Conservation (phyloP, 2,113 vertebrate genomes). For the Aptenodytes patagonicus region DNA sequence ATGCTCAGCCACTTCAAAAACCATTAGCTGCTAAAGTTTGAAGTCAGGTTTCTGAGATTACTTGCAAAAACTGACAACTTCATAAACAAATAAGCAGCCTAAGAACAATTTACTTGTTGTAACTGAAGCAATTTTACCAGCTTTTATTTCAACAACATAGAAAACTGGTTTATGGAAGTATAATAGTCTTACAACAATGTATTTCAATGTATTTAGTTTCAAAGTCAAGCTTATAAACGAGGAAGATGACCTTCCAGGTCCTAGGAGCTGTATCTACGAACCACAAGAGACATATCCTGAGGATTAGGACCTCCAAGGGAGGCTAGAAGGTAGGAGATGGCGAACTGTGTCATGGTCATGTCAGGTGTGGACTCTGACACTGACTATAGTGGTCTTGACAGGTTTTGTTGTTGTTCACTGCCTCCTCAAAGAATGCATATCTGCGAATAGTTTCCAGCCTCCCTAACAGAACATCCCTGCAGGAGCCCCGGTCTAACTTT, state of each 20-base stretch:
- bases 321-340: background rate
- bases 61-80: background rate
- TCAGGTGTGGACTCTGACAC: background rate
- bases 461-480: background rate
- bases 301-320: background rate
- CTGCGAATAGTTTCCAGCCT: background rate
- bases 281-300: background rate
- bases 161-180: background rate
- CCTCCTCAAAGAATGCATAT: background rate
- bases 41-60: background rate
- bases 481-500: background rate
- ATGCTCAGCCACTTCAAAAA: background rate
- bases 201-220: background rate
- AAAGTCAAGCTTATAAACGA: background rate
- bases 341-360: fast-evolving
- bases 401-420: background rate
- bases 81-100: background rate
- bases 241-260: background rate
- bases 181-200: background rate
- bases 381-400: background rate
- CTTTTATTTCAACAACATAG: background rate
- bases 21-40: background rate
- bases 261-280: background rate
- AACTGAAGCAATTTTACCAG: background rate
- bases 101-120: background rate